Evolutionary conservation across 2,888 invertebrate species (phyloP).

Genomic region (Macaria liturata): DNA sequence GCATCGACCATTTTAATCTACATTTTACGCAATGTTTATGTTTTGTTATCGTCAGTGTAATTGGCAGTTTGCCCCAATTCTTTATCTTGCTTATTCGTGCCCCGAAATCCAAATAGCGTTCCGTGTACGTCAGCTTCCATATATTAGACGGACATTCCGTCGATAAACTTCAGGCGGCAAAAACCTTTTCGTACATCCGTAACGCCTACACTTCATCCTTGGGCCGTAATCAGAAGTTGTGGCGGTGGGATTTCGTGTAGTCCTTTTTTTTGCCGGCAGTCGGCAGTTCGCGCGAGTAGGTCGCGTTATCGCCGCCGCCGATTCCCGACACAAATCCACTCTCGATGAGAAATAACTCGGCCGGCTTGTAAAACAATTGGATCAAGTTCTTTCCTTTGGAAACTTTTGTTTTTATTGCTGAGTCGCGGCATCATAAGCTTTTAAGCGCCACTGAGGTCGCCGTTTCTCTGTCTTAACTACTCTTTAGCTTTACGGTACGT

Average conservation of each 20-base stretch:
- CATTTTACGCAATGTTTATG: constrained; percentile 7
- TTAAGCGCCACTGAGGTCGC: constrained; percentile 28
- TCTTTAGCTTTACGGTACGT: constrained; percentile 26
- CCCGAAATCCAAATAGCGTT: constrained; percentile 1
- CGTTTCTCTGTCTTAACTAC: constrained; percentile 28
- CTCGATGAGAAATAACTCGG: constrained; percentile 34
- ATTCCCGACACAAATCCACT: constrained; percentile 35
- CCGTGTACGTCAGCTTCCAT: constrained; percentile 7
- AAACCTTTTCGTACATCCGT: constrained; percentile 49
- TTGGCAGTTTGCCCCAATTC: constrained; percentile 11
- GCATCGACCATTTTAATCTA: constrained; percentile 9
- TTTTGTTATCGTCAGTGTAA: background rate
- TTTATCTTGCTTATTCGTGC: constrained; percentile 2
- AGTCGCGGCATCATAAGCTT: constrained; percentile 23
- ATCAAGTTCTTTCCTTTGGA: constrained; percentile 30
- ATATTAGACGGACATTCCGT: constrained; percentile 4
- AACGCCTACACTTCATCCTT: constrained; percentile 47
- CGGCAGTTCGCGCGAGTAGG: constrained; percentile 25
- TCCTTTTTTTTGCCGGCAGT: constrained; percentile 28
- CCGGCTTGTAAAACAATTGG: constrained; percentile 30
- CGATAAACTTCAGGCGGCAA: constrained; percentile 15
- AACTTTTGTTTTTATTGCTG: constrained; percentile 27
- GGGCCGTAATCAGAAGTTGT: constrained; percentile 42
- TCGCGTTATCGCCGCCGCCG: constrained; percentile 34
- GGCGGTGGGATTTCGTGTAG: constrained; percentile 34